Evolutionary conservation across 2,888 invertebrate genomes (phyloP).

Genomic region (Lucinisca nassula): DNA sequence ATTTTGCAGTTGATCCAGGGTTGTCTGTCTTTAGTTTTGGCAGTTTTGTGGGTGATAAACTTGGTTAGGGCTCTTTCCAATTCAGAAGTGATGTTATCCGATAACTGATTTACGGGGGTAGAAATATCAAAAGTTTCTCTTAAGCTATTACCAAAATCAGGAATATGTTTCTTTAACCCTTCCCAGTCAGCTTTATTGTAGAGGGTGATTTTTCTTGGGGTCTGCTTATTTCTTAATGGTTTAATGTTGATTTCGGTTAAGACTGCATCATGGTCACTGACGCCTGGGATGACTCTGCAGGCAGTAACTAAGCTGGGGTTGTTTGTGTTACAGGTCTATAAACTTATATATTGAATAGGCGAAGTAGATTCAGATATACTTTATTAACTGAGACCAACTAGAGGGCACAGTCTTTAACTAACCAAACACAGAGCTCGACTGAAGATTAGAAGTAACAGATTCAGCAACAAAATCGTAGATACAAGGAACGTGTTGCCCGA

Average conservation of each 20-base stretch:
- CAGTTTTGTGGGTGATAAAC: background rate
- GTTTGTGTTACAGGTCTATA: no score
- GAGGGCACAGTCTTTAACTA: no score
- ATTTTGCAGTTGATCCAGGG: slow-evolving; percentile 8
- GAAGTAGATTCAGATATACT: no score
- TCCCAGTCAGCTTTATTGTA: slow-evolving; percentile 14
- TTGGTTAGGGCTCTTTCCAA: slow-evolving; percentile 8
- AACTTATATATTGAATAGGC: no score
- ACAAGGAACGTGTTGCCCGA: no score
- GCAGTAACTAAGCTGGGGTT: slow-evolving; percentile 5
- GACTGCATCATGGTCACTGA: slow-evolving; percentile 7
- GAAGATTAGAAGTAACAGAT: no score
- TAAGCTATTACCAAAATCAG: background rate
- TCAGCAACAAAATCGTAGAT: no score
- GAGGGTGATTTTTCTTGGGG: slow-evolving; percentile 3
- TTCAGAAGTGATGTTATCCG: slow-evolving; percentile 1
- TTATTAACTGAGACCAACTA: no score
- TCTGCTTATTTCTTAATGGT: slow-evolving; percentile 13
- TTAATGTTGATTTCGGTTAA: background rate
- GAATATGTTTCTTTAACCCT: slow-evolving; percentile 5
- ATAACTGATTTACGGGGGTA: slow-evolving; percentile 4
- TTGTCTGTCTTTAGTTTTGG: slow-evolving; percentile 11
- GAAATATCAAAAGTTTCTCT: no score
- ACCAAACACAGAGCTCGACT: no score
- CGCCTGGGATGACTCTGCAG: slow-evolving; percentile 1